Evolutionary conservation across 2,113 vertebrate genomes (phyloP).

Genomic region (Urocitellus parryii): DNA sequence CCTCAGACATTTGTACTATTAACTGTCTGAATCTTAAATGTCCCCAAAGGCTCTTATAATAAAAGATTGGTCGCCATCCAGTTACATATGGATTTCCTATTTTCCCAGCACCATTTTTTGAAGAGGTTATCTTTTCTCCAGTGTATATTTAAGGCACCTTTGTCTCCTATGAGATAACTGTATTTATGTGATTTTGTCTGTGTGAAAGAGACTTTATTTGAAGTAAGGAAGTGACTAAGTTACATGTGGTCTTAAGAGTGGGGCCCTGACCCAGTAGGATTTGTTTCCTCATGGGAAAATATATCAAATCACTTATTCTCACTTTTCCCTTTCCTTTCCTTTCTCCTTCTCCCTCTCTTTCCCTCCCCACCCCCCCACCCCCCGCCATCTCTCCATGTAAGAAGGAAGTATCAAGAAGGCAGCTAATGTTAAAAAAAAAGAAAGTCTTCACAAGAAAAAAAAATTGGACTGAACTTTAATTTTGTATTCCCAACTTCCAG

Average conservation of each 20-base stretch:
- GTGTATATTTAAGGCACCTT: no score
- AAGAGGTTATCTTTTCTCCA: no score
- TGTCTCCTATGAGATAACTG: no score
- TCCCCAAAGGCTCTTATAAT: neutral
- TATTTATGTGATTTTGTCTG: no score
- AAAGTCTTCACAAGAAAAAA: neutral
- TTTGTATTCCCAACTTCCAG: neutral
- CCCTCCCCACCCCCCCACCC: no score
- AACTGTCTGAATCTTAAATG: neutral
- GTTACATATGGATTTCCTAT: no score
- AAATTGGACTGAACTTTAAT: neutral
- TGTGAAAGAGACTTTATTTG: neutral
- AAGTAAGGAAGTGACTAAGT: neutral
- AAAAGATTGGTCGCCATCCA: neutral
- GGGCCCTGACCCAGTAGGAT: neutral
- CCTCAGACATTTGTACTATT: neutral
- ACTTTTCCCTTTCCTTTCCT: accelerated
- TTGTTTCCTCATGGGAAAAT: neutral
- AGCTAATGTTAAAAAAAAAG: neutral
- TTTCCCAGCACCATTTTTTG: no score
- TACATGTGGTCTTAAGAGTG: neutral
- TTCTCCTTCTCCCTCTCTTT: no score
- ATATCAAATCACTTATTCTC: neutral
- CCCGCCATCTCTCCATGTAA: no score
- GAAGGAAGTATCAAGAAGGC: neutral